These are phyloP conservation scores for Acanthococcus lagerstroemiae DNA, from an alignment of 2,888 invertebrate species.

Conservation along the genomic window DNA sequence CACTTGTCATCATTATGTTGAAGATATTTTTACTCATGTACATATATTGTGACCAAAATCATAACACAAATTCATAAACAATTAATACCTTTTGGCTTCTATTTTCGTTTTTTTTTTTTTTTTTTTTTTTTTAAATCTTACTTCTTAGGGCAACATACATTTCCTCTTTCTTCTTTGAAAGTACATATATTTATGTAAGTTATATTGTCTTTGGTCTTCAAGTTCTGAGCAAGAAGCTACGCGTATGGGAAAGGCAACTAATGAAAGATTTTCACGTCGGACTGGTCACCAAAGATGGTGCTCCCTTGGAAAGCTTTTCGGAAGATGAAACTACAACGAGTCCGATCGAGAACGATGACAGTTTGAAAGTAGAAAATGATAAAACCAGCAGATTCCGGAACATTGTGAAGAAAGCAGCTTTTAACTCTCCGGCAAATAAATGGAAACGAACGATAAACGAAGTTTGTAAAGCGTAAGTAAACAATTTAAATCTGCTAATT, in stretches of 20 bases:
- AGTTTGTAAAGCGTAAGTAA: neutral
- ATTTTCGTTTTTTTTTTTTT: neutral
- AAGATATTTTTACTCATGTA: too few species aligned
- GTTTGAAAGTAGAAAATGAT: neutral
- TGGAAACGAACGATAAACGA: neutral
- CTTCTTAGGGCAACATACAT: neutral
- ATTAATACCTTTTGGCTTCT: too few species aligned
- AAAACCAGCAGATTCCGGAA: neutral
- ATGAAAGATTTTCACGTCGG: constrained; percentile 83
- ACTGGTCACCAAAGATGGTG: constrained; percentile 55
- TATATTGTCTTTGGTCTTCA: neutral
- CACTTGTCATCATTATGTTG: too few species aligned
- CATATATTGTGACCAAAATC: too few species aligned
- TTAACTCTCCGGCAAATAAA: neutral
- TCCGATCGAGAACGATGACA: neutral
- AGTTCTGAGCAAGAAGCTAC: constrained; percentile 54
- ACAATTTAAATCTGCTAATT: too few species aligned
- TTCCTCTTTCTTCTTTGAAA: neutral
- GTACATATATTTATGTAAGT: neutral
- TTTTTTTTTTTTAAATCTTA: neutral
- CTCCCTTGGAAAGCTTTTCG: constrained; percentile 41
- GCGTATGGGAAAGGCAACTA: constrained; percentile 75
- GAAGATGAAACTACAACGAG: neutral
- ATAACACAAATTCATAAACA: too few species aligned
- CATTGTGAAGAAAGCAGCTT: neutral